phyloP scores from a whole-genome alignment of 2,797 vertebrate genomes.

The Mus caroli region DNA sequence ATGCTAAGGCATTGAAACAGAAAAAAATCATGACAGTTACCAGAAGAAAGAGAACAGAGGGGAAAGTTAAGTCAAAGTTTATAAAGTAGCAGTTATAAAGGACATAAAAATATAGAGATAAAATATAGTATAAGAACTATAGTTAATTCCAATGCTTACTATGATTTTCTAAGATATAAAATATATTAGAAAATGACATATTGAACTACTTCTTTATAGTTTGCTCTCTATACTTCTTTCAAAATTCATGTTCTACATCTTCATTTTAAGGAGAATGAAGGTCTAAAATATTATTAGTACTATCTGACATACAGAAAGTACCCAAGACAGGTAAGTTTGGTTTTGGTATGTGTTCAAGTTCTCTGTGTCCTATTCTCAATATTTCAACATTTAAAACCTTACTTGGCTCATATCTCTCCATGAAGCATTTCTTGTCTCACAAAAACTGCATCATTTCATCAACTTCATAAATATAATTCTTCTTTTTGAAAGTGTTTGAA shows the following conservation, averaged over 20 bases:
- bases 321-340: background rate
- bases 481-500: background rate
- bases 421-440: conserved; percentile 19
- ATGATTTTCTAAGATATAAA: background rate
- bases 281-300: background rate
- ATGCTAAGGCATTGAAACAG: background rate
- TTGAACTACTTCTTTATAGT: background rate
- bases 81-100: background rate
- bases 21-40: background rate
- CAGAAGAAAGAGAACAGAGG: background rate
- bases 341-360: conserved; percentile 24
- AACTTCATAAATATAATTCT: background rate
- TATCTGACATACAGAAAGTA: background rate
- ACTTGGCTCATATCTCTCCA: background rate
- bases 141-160: background rate
- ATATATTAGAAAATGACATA: background rate
- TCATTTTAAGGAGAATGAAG: background rate
- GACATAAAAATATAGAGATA: background rate
- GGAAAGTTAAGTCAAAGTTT: background rate
- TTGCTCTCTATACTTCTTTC: background rate
- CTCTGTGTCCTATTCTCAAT: background rate
- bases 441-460: background rate
- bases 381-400: background rate
- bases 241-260: background rate
- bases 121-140: background rate